Percentiles rank a stretch among this genome's conserved stretches.
These are phyloP conservation scores for Cheilosia pagana DNA, from an alignment of 2,888 invertebrate genomes.

Conservation along the genomic window DNA sequence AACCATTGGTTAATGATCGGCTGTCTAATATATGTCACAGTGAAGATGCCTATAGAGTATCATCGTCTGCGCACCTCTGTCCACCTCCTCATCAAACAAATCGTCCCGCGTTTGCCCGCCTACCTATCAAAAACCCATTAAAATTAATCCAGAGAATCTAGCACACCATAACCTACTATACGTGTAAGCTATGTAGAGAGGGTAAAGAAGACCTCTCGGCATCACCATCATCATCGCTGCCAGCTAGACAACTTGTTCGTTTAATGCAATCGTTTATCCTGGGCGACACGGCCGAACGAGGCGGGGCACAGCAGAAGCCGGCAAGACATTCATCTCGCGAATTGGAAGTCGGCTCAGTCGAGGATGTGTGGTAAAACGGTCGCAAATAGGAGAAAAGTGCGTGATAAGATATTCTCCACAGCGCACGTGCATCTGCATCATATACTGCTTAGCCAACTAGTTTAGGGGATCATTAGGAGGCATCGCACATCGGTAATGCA, in stretches of 20 bases:
- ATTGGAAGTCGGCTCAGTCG: conserved; percentile 22
- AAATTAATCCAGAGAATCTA: conserved; percentile 73
- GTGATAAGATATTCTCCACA: conserved; percentile 64
- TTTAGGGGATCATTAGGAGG: conserved; percentile 39
- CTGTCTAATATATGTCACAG: conserved; percentile 53
- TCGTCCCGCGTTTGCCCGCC: conserved; percentile 53
- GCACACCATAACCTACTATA: conserved; percentile 27
- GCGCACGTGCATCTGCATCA: conserved; percentile 28
- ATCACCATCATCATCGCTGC: conserved; percentile 34
- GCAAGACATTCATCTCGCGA: conserved; percentile 47
- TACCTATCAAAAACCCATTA: conserved; percentile 74
- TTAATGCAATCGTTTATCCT: conserved; percentile 69
- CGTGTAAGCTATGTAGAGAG: conserved; percentile 3
- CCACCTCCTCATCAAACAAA: conserved; percentile 51
- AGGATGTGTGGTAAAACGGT: conserved; percentile 16
- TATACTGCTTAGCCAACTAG: conserved; percentile 23
- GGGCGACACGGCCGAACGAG: conserved; percentile 22
- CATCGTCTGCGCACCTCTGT: conserved; percentile 56
- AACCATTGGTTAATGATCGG: conserved; percentile 65
- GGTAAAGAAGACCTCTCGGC: conserved; percentile 27
- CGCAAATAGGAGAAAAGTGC: conserved; percentile 62
- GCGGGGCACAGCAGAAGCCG: conserved; percentile 35
- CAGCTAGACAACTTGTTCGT: conserved; percentile 72
- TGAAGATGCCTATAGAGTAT: conserved; percentile 16
- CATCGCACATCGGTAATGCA: conserved; percentile 64